phyloP scores from a whole-genome alignment of 2,888 invertebrate genomes.

The Shargacucullia verbasci region DNA sequence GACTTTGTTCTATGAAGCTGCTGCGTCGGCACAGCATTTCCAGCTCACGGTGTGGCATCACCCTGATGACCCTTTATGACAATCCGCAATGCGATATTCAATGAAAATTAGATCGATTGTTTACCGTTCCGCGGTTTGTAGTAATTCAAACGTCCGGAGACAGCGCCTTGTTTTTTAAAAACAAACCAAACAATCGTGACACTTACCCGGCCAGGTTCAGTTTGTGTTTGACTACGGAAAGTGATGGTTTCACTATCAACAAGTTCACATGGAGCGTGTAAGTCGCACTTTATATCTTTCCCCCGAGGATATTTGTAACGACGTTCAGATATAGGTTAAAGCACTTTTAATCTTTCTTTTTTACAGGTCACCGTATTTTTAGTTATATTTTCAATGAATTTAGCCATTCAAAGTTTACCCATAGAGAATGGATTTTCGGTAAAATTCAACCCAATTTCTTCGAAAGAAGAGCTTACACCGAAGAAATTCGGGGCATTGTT shows the following conservation, averaged over 20 bases:
- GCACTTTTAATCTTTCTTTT: constrained; percentile 19
- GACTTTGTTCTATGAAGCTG: no score
- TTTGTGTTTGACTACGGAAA: constrained; percentile 19
- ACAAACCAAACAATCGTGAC: constrained; percentile 24
- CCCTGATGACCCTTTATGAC: constrained; percentile 1
- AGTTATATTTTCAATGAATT: constrained; percentile 50
- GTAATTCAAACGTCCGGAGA: constrained; percentile 38
- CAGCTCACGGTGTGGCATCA: no score
- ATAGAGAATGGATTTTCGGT: constrained; percentile 73
- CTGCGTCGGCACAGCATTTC: no score
- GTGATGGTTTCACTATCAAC: constrained; percentile 43
- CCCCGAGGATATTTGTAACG: background rate
- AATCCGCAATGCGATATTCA: background rate
- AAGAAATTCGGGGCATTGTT: constrained; percentile 66
- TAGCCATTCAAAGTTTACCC: constrained; percentile 61
- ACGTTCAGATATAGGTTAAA: constrained; percentile 4
- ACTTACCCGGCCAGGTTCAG: constrained; percentile 8
- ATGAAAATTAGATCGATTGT: constrained; percentile 18
- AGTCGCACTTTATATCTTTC: constrained; percentile 36
- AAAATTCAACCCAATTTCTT: constrained; percentile 66
- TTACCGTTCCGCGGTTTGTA: constrained; percentile 19
- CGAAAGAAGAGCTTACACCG: constrained; percentile 63
- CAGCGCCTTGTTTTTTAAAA: constrained; percentile 31
- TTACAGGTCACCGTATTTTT: constrained; percentile 61
- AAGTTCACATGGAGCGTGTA: constrained; percentile 58